phyloP scores from a whole-genome alignment of 2,113 vertebrate species.

The Nothocercus julius region DNA sequence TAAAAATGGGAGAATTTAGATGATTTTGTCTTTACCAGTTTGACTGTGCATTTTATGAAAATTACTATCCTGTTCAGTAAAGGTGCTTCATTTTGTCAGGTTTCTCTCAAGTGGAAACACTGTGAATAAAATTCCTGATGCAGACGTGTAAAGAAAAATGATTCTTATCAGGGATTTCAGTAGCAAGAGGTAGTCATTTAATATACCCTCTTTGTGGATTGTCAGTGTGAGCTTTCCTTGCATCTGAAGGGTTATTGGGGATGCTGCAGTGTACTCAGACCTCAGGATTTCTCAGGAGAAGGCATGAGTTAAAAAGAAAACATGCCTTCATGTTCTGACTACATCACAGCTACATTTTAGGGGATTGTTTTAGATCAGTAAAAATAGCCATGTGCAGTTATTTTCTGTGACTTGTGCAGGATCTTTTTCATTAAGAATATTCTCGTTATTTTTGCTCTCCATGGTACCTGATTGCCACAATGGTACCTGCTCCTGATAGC shows the following conservation, averaged over 20 bases:
- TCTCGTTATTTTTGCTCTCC: conserved; percentile 43
- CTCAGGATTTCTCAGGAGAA: conserved; percentile 49
- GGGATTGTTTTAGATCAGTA: conserved; percentile 67
- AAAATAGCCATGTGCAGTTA: conserved; percentile 65
- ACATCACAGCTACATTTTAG: conserved; percentile 29
- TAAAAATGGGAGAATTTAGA: conserved; percentile 72
- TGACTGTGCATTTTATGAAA: conserved; percentile 68
- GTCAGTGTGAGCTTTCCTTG: conserved; percentile 1
- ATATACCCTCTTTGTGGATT: neutral
- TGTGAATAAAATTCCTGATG: conserved; percentile 56
- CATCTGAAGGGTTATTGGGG: conserved; percentile 45
- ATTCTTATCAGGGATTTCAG: conserved; percentile 45
- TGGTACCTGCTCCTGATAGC: conserved; percentile 54
- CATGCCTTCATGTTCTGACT: conserved; percentile 23
- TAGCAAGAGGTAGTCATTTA: conserved; percentile 43
- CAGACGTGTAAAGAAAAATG: conserved; percentile 43
- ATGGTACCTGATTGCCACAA: conserved; percentile 57
- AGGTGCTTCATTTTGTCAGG: conserved; percentile 60
- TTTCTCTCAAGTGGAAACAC: conserved; percentile 61
- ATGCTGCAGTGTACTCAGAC: conserved; percentile 40
- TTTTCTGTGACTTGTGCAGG: conserved; percentile 16
- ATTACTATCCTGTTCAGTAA: conserved; percentile 57
- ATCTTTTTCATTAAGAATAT: neutral
- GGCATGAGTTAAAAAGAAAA: conserved; percentile 55
- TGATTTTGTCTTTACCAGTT: conserved; percentile 75